Base-by-base conservation (phyloP, 2,797 vertebrate genomes). In the Alectoris magna region DNA sequence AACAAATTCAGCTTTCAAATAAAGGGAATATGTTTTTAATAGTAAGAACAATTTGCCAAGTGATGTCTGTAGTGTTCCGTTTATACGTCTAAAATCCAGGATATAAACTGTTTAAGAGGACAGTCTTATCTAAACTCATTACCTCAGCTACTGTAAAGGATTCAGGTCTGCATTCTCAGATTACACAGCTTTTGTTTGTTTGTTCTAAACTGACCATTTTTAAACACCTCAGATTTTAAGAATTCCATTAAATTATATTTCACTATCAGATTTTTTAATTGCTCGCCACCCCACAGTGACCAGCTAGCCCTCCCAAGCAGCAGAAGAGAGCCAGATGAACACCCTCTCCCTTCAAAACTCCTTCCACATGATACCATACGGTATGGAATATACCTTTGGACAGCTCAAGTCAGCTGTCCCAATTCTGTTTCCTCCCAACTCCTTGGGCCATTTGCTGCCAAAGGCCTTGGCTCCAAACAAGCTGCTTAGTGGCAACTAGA, bases 91-190 rank as follows among this genome's bases (percentile, higher is more conserved):
- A 85, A 81, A 79, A 72, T 48, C 23, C 34, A 63, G 27, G 16
- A 38, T 0, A 0, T 4, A 49, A 81, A 36, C 22, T 59, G 77
- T 70, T n/a, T 15, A 53, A 73, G n/a, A 68, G 1, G 1, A 59
- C 0, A 1, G 16, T 8, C 14, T 69, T 12, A 31, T 39, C 41
- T 43, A 73, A 90, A 66, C 18, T 49, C 41, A 79, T 66, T 46
- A 85, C 11, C 27, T 58, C 49, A 49, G 18, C 23, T 69, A 62
- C 29, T 58, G 51, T 27, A 67, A 69, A 5, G 1, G 22, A 73
- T 9, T 36, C 6, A 58, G 22, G 11, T 59, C 27, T 59, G 26
- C 36, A 13, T 10, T 73, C 38, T 58, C 66, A 14, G 26, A 19
- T 8, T 17, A 86, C 6, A 44, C 43, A 38, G 8, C 6, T 44